Conservation (phyloP, 2,888 invertebrate genomes). For the Heliconius cydno region DNA sequence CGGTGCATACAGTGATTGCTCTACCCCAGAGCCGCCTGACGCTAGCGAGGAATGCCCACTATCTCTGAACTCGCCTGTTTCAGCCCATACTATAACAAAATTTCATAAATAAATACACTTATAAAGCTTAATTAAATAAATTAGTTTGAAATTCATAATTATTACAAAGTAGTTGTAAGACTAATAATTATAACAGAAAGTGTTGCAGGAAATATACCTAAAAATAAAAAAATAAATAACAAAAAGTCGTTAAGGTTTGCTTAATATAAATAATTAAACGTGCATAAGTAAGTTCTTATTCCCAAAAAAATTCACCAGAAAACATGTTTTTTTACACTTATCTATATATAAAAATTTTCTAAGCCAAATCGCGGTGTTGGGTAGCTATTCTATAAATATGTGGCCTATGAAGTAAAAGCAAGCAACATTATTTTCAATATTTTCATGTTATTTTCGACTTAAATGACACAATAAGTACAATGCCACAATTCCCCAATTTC, state of each 20-base stretch:
- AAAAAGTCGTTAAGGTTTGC: no score
- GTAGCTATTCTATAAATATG: no score
- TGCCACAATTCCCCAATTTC: slow-evolving; percentile 7
- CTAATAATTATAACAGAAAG: not conserved
- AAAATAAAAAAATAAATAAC: no score
- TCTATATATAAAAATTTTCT: no score
- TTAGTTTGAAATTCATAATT: not conserved
- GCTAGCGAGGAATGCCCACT: slow-evolving; percentile 88
- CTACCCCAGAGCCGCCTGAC: slow-evolving; percentile 85
- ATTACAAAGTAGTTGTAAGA: no score
- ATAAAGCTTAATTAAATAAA: not conserved
- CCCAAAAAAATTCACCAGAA: no score
- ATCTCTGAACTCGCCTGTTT: slow-evolving; percentile 94
- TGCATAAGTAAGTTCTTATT: no score
- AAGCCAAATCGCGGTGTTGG: no score
- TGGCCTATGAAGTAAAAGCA: no score
- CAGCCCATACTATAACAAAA: slow-evolving; percentile 92
- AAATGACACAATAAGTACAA: slow-evolving; percentile 4
- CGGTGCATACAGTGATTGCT: slow-evolving; percentile 88
- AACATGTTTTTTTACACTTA: no score
- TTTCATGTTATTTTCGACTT: not conserved
- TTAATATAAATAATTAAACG: no score
- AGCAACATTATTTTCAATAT: not conserved
- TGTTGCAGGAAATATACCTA: not conserved
- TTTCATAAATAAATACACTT: not conserved